phyloP scores from a whole-genome alignment of 2,113 vertebrate genomes.

The Oenanthe oenanthe region DNA sequence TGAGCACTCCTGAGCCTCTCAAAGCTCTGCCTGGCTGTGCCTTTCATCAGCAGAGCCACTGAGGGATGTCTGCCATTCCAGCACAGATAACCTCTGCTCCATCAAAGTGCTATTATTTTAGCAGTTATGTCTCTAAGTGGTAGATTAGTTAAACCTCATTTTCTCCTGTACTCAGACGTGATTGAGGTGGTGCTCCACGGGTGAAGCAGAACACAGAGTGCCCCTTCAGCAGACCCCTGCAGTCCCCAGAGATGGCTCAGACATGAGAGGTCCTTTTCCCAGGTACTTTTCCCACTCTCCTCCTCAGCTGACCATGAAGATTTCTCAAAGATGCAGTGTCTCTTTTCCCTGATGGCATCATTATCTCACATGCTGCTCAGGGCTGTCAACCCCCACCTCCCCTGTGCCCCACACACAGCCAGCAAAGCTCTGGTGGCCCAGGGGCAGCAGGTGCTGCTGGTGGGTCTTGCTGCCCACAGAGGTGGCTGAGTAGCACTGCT shows the following conservation, averaged over 20 bases:
- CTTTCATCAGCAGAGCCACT: not conserved
- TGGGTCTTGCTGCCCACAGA: too few species aligned
- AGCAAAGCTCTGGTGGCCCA: not conserved
- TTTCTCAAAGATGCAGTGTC: not conserved
- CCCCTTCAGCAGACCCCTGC: not conserved
- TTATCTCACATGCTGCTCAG: too few species aligned
- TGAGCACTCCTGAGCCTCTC: not conserved
- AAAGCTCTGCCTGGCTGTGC: not conserved
- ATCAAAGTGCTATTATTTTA: slow-evolving; percentile 10
- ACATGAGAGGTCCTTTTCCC: fast-evolving
- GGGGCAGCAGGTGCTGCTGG: not conserved
- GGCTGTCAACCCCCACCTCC: not conserved
- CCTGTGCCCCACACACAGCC: fast-evolving
- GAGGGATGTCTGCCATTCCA: not conserved
- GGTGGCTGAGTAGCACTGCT: not conserved
- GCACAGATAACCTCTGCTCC: not conserved
- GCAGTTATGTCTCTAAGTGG: not conserved
- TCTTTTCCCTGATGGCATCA: not conserved
- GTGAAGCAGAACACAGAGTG: not conserved
- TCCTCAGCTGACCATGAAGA: not conserved
- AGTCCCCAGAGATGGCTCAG: not conserved
- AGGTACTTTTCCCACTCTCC: not conserved
- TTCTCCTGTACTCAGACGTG: not conserved
- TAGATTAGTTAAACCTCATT: not conserved
- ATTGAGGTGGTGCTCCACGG: not conserved